Percentiles rank a stretch among this genome's conserved stretches.
These are phyloP conservation scores for Cinclus cinclus DNA, from an alignment of 2,113 vertebrate species.

Conservation along the genomic window DNA sequence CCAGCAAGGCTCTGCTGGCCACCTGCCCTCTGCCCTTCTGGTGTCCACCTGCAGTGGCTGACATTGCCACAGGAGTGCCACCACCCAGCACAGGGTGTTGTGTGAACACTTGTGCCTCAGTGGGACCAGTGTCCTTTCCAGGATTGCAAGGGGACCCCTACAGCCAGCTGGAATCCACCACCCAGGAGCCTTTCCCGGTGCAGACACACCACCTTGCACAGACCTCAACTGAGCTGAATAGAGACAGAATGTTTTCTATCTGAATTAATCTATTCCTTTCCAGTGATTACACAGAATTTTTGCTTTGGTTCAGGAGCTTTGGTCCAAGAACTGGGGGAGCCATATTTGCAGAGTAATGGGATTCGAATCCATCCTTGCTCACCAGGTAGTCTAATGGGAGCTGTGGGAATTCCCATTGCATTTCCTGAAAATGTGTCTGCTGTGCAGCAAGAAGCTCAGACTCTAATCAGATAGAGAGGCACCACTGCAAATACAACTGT, in stretches of 20 bases:
- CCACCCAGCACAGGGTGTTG: background rate
- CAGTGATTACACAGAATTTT: background rate
- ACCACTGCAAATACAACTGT: background rate
- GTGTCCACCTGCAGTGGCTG: background rate
- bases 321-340: background rate
- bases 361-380: background rate
- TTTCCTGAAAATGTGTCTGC: background rate
- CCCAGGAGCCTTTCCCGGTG: background rate
- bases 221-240: background rate
- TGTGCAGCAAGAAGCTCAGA: background rate
- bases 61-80: background rate
- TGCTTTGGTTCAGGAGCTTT: background rate
- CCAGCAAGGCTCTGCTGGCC: background rate
- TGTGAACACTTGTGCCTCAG: background rate
- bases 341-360: background rate
- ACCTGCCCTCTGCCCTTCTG: background rate
- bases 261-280: background rate
- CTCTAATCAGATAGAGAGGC: background rate
- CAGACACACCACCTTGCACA: background rate
- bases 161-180: background rate
- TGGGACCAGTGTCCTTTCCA: background rate
- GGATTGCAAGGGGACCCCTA: background rate
- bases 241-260: background rate
- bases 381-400: background rate
- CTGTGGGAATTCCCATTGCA: background rate